phyloP scores from a whole-genome alignment of 2,113 vertebrate species.

The Motacilla alba region DNA sequence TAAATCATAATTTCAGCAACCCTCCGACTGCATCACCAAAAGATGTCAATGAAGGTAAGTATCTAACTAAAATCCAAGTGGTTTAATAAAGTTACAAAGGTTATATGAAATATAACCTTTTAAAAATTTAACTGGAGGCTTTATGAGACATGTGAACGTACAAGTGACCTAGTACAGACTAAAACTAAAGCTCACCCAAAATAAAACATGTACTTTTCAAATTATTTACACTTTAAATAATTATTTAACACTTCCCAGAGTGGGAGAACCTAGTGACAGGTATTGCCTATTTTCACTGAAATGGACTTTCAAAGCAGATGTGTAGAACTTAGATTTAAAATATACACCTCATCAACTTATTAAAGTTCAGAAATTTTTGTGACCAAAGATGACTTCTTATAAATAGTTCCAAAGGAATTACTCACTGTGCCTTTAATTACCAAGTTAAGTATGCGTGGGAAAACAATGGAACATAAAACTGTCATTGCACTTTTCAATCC shows the following conservation, averaged over 20 bases:
- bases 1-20: conserved; percentile 22
- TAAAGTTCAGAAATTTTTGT: background rate
- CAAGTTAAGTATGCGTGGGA: background rate
- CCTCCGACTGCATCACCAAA: background rate
- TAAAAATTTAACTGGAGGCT: background rate
- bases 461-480: background rate
- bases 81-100: background rate
- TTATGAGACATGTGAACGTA: background rate
- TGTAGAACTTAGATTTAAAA: background rate
- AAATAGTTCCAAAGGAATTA: background rate
- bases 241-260: background rate
- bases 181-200: background rate
- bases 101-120: background rate
- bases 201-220: background rate
- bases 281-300: background rate
- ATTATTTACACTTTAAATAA: background rate
- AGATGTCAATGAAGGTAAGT: conserved; percentile 45
- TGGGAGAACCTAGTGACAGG: background rate
- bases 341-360: background rate
- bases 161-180: background rate
- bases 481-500: background rate
- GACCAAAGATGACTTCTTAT: background rate
- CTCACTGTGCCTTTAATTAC: background rate
- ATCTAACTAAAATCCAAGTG: background rate
- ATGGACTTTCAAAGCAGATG: background rate